Evolutionary conservation across 2,113 vertebrate species (phyloP), one percentile per base, ranked within the genome.

Genomic region (Ophiodon elongatus): DNA sequence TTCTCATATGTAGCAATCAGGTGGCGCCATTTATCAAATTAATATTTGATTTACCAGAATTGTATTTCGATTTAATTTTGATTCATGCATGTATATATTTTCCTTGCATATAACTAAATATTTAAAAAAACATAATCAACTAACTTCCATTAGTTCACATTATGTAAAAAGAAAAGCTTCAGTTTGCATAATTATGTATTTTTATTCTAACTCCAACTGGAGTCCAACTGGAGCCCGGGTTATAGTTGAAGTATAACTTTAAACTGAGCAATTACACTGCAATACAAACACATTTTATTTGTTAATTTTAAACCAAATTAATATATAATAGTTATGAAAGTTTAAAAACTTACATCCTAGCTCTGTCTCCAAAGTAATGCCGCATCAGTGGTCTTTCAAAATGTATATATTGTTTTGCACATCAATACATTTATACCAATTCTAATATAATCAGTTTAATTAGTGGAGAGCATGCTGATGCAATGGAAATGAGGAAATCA

Each of bases 341-440:
- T 15, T 79, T 67, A 41, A 35, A 43, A 78, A 60, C 6, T 0
- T 50, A 54, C 64, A 66, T 39, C 25, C 8, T 74, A 37, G 52
- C 60, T 81, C 35, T 50, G 33, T 68, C 41, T 84, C 76, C 68
- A 90, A 89, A 79, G 59, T 85, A 47, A 85, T 63, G 59, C 50
- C 73, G 87, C 76, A 86, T 37, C 45, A 67, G 50, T 39, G 23
- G n/a, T 73, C 27, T 79, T 9, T 33, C 80, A 17, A 75, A 69
- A 23, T 80, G 76, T 1, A 79, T 1, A 78, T 72, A 62, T 68
- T 78, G 56, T 57, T 87, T 90, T 91, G 84, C 78, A 88, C 89
- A 80, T 83, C 31, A 45, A 68, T 52, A 77, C 72, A 62, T 29
- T 52, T 41, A 47, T 50, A 70, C 21, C 31, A 72, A 37, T 76